These are phyloP conservation scores for Eupleurogrammus muticus DNA, from an alignment of 2,797 vertebrate species.

Conservation along the genomic window DNA sequence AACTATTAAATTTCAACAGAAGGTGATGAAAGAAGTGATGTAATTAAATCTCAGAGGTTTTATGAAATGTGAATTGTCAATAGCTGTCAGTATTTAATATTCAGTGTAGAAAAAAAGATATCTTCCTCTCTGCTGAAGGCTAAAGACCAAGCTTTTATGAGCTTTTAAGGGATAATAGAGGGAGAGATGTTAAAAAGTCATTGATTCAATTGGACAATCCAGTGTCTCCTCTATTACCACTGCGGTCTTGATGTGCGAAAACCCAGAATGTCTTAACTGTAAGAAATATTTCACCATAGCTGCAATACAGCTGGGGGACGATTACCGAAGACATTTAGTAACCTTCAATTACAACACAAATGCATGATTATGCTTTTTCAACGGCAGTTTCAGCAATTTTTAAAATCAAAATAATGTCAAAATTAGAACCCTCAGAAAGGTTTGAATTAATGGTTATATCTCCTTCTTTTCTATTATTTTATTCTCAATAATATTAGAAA, in stretches of 20 bases:
- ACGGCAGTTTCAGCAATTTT: slow-evolving; percentile 7
- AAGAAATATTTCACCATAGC: slow-evolving; percentile 26
- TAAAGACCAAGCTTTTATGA: slow-evolving; percentile 37
- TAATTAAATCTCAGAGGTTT: slow-evolving; percentile 13
- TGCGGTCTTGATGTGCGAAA: slow-evolving; percentile 26
- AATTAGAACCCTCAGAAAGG: slow-evolving; percentile 2
- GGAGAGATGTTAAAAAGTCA: slow-evolving; percentile 49
- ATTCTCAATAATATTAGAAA: too few relatives aligned
- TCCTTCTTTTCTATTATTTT: neutral
- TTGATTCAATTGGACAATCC: slow-evolving; percentile 54
- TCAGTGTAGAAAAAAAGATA: slow-evolving; percentile 25
- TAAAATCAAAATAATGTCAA: slow-evolving; percentile 4
- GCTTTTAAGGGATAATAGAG: slow-evolving; percentile 43
- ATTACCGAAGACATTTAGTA: slow-evolving; percentile 19
- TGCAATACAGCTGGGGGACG: slow-evolving; percentile 1
- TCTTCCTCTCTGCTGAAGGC: slow-evolving; percentile 20
- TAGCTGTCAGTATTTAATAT: slow-evolving; percentile 30
- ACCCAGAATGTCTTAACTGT: slow-evolving; percentile 16
- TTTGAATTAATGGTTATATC: slow-evolving; percentile 10
- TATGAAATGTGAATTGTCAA: slow-evolving; percentile 2
- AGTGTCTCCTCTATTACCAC: slow-evolving; percentile 41
- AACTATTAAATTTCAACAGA: slow-evolving; percentile 21
- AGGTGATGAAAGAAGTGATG: slow-evolving; percentile 18
- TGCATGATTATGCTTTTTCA: slow-evolving; percentile 26
- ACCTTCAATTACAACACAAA: slow-evolving; percentile 9